A percentile compares a stretch with the other conserved stretches of the same genome.
These are phyloP conservation scores for Pyrgilauda ruficollis DNA, from an alignment of 2,113 vertebrate genomes.

Conservation along the genomic window DNA sequence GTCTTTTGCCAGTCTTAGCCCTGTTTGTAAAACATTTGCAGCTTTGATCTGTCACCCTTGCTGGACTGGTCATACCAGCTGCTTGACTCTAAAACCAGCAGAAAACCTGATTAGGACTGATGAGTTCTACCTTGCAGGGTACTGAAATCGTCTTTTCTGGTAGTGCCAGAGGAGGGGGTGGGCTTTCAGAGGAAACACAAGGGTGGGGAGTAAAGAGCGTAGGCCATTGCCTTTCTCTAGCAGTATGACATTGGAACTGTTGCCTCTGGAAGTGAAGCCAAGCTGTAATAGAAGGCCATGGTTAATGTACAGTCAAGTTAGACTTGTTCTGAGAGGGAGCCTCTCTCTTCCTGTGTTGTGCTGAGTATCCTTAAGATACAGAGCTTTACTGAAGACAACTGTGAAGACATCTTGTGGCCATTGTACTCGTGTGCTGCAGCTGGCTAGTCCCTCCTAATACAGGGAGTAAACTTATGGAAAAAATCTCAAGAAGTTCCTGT, in stretches of 20 bases:
- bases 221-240: background rate
- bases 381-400: background rate
- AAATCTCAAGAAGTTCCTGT: background rate
- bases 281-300: background rate
- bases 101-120: background rate
- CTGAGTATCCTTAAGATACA: background rate
- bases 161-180: background rate
- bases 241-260: background rate
- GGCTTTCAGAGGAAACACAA: background rate
- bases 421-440: rapidly evolving
- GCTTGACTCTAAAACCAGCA: background rate
- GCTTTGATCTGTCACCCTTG: background rate
- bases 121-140: background rate
- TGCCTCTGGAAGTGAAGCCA: background rate
- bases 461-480: background rate
- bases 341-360: background rate
- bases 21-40: background rate
- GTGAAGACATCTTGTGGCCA: background rate
- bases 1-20: background rate
- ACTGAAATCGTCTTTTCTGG: background rate
- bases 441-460: background rate
- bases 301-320: background rate
- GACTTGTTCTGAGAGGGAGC: background rate
- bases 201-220: background rate
- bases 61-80: background rate